Evolutionary conservation across 2,113 vertebrate species (phyloP), one percentile per base, ranked within the genome.

Genomic region (Naja naja): DNA sequence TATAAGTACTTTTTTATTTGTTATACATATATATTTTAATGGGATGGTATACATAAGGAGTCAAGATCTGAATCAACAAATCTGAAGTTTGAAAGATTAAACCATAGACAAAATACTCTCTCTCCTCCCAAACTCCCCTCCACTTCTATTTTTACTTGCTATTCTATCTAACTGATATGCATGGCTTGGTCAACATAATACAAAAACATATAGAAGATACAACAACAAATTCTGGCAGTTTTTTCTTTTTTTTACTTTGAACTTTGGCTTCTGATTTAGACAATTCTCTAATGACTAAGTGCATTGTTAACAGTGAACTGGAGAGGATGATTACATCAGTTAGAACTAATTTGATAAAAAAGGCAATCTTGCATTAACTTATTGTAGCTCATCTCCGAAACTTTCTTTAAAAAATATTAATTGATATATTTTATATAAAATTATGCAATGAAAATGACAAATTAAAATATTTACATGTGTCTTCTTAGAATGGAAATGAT

Each of bases 291-390:
- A 18, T 95, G 85, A 52, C 20, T 53, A 69, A 69, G 16, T 69
- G 5, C 14, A 81, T 94, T 90, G 94, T 94, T 91, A 94, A 95
- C 86, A 30, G 55, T 91, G 91, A 91, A 64, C 89, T 27, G 90
- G 12, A 94, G 1, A 47, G 92, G 0, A 91, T 94, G 85, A 93
- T 93, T 90, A 94, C 95, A 96, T 89, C 93, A 93, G 23, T 27
- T 55, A 54, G 58, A 89, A 94, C 30, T 39, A 18, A 92, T 93
- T 93, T 91, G 85, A 43, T 39, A 94, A 91, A 92, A 58, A 95
- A 94, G 9, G 16, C 88, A 91, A 91, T 43, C 16, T 56, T 95
- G 0, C 58, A 94, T 91, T 49, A 10, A 34, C 87, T 94, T 93
- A 93, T 93, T 90, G 90, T 89, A 93, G 58, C 1, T 18, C 90